Percentiles rank a stretch among this genome's conserved stretches.
Conservation (phyloP, 2,888 invertebrate species). For the Acanthopleura granulata region DNA sequence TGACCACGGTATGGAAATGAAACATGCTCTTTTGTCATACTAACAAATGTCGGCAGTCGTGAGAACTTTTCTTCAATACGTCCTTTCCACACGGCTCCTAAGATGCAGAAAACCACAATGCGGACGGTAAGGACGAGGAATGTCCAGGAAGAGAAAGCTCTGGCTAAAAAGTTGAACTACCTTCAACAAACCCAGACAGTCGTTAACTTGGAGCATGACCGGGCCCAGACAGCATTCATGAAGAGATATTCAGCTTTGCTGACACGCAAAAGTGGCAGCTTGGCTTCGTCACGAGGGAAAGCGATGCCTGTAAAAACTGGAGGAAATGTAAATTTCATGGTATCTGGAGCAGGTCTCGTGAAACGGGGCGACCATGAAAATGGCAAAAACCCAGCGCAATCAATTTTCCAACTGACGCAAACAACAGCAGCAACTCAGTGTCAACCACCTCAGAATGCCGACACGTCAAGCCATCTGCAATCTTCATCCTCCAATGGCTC, state of each 20-base stretch:
- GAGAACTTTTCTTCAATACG: too few relatives aligned
- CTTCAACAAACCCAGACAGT: neutral
- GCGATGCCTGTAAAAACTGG: neutral
- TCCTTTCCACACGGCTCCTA: too few relatives aligned
- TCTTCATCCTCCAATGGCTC: neutral
- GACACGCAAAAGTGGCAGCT: neutral
- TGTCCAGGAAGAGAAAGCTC: neutral
- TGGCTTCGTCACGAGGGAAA: neutral
- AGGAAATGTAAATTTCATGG: neutral
- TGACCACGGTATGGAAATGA: too few relatives aligned
- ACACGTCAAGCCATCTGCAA: neutral
- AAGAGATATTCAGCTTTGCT: conserved; percentile 12
- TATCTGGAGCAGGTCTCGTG: neutral
- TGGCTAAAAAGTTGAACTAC: neutral
- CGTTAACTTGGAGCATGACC: neutral
- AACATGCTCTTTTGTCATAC: too few relatives aligned
- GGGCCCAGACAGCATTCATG: conserved; percentile 11
- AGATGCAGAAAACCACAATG: neutral
- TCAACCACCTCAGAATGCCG: neutral
- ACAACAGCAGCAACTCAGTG: neutral
- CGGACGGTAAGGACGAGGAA: neutral
- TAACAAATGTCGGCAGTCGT: too few relatives aligned
- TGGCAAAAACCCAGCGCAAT: neutral
- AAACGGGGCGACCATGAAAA: neutral
- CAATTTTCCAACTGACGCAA: neutral